phyloP scores from a whole-genome alignment of 1,140 invertebrate genomes.

The Anadara kagoshimensis region DNA sequence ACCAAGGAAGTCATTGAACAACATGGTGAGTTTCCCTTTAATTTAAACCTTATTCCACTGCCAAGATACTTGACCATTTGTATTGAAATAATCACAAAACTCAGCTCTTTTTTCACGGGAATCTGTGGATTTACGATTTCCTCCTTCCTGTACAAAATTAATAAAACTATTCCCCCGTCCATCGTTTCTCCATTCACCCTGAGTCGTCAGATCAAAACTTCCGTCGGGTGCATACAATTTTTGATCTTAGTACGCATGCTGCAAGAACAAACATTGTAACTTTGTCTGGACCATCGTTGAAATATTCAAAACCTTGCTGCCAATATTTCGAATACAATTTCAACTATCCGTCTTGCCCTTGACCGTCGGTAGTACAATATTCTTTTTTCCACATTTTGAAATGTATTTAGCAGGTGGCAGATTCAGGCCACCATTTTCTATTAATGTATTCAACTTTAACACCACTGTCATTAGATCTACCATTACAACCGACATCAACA shows the following conservation, averaged over 20 bases:
- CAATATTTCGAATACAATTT: slow-evolving; percentile 47
- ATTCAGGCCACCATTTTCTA: neutral
- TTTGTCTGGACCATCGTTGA: slow-evolving; percentile 10
- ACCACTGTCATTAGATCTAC: slow-evolving; percentile 23
- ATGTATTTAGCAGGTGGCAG: slow-evolving; percentile 23
- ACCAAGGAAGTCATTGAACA: slow-evolving; percentile 2
- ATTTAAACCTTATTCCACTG: slow-evolving; percentile 1
- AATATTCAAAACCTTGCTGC: slow-evolving; percentile 33
- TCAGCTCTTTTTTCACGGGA: neutral
- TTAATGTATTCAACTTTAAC: neutral
- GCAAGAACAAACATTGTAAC: slow-evolving; percentile 10
- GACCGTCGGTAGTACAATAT: slow-evolving; percentile 75
- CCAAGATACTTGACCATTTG: slow-evolving; percentile 18
- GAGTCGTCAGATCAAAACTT: neutral
- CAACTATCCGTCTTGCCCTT: slow-evolving; percentile 54
- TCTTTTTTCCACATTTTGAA: slow-evolving; percentile 52
- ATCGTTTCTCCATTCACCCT: neutral
- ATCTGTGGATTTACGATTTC: slow-evolving; percentile 13
- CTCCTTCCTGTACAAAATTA: neutral
- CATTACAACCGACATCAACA: slow-evolving; percentile 62
- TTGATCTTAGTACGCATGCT: neutral
- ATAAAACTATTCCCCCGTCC: neutral
- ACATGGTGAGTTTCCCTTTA: slow-evolving; percentile 1
- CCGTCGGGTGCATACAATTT: neutral
- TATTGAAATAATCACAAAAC: slow-evolving; percentile 14